These are phyloP conservation scores for Pristionchus maxplancki DNA, from an alignment of 2,888 invertebrate genomes.

Conservation along the genomic window DNA sequence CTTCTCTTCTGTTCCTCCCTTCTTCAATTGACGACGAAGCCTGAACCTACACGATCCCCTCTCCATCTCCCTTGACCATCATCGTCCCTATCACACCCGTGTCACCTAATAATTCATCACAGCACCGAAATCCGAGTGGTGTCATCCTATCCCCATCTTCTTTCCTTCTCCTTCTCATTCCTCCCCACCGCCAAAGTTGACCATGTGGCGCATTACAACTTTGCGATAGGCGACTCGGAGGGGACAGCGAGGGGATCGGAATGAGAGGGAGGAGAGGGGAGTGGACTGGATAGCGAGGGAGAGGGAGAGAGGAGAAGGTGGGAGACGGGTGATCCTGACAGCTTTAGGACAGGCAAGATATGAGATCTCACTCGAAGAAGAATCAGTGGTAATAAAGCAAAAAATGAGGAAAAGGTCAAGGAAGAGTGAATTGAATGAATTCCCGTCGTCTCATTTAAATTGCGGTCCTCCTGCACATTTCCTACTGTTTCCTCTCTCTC, in stretches of 20 bases:
- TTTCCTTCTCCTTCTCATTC: neutral
- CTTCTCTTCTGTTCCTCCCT: conserved; percentile 4
- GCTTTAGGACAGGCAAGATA: conserved; percentile 39
- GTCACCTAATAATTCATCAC: conserved; percentile 35
- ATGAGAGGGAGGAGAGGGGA: neutral
- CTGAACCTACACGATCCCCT: neutral
- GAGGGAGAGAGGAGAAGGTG: neutral
- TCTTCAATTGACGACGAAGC: conserved; percentile 11
- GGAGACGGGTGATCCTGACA: conserved; percentile 44
- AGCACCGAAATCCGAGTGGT: neutral
- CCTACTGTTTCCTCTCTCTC: conserved; percentile 51
- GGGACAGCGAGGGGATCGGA: conserved; percentile 45
- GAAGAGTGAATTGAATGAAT: neutral
- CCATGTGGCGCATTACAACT: conserved; percentile 48
- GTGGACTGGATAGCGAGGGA: conserved; percentile 11
- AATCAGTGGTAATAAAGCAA: neutral
- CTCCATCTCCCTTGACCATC: neutral
- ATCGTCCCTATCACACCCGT: neutral
- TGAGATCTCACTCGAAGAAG: neutral
- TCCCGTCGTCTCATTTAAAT: neutral
- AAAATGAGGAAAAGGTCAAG: neutral
- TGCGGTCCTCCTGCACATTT: conserved; percentile 50
- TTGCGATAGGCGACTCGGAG: conserved; percentile 48
- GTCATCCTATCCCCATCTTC: conserved; percentile 50
- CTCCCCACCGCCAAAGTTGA: conserved; percentile 35